Evolutionary conservation across 1,140 invertebrate species (phyloP).

Genomic region (Lucilia cuprina): DNA sequence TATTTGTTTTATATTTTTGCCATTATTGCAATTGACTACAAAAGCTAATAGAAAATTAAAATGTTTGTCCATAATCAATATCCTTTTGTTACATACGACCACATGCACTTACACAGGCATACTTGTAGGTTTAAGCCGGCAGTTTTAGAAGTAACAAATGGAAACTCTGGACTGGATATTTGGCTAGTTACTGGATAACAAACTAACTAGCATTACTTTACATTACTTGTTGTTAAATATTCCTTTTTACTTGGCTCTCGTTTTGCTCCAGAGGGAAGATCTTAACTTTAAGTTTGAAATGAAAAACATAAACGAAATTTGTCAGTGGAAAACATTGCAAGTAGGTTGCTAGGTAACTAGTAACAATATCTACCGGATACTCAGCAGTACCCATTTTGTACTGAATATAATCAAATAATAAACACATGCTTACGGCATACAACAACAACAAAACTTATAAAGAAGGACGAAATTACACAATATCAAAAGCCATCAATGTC

Average conservation of each 20-base stretch:
- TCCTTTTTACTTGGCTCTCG: too few species aligned
- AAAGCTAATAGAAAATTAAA: constrained; percentile 33
- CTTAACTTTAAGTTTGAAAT: too few species aligned
- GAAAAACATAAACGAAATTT: too few species aligned
- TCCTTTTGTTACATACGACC: constrained; percentile 25
- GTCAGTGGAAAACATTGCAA: too few species aligned
- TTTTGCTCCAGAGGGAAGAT: too few species aligned
- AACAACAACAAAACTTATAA: neutral
- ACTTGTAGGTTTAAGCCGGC: neutral
- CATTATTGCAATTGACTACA: constrained; percentile 17
- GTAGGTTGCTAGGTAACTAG: neutral
- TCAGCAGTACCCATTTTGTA: neutral
- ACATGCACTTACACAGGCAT: neutral
- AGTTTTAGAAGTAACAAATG: neutral
- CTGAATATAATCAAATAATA: neutral
- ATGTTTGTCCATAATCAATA: constrained; percentile 27
- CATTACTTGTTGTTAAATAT: too few species aligned
- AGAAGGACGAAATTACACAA: constrained; percentile 18
- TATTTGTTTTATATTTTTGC: neutral
- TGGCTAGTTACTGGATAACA: neutral
- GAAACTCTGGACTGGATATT: neutral
- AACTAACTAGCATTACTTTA: too few species aligned
- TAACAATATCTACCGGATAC: neutral
- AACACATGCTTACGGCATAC: constrained; percentile 10
- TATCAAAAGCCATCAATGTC: constrained; percentile 35